These are phyloP conservation scores for Eulemur rubriventer DNA, from an alignment of 2,797 vertebrate species.

Conservation along the genomic window DNA sequence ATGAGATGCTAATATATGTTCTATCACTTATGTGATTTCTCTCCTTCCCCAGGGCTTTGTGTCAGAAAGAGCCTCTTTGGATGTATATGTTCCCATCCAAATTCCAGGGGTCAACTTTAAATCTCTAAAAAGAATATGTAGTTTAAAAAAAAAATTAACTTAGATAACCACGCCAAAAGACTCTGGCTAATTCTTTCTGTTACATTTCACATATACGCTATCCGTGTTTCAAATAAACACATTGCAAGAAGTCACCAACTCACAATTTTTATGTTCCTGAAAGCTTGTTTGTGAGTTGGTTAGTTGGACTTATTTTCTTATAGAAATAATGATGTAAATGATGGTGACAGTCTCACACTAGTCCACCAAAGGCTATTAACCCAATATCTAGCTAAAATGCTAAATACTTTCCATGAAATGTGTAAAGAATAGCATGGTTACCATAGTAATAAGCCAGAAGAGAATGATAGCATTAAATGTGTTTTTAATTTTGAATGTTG, in stretches of 20 bases:
- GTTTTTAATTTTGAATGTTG: slow-evolving; percentile 28
- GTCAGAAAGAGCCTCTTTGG: not conserved
- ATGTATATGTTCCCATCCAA: not conserved
- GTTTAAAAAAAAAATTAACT: not conserved
- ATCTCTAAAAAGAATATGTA: not conserved
- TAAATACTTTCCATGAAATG: not conserved
- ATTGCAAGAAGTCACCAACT: slow-evolving; percentile 7
- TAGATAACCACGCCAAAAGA: not conserved
- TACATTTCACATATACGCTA: not conserved
- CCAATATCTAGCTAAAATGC: not conserved
- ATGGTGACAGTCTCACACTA: not conserved
- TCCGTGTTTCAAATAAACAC: slow-evolving; percentile 23
- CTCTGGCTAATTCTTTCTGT: not conserved
- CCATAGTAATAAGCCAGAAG: not conserved
- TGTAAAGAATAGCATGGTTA: not conserved
- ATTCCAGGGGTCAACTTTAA: not conserved
- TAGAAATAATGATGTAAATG: not conserved
- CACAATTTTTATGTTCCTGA: not conserved
- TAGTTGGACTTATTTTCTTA: not conserved
- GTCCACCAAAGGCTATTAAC: not conserved
- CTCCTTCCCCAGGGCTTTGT: not conserved
- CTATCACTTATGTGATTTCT: not conserved
- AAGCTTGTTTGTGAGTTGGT: not conserved
- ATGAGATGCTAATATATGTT: not conserved
- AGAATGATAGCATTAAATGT: not conserved